Conservation (phyloP, 2,113 vertebrate species). For the Gulo gulo region DNA sequence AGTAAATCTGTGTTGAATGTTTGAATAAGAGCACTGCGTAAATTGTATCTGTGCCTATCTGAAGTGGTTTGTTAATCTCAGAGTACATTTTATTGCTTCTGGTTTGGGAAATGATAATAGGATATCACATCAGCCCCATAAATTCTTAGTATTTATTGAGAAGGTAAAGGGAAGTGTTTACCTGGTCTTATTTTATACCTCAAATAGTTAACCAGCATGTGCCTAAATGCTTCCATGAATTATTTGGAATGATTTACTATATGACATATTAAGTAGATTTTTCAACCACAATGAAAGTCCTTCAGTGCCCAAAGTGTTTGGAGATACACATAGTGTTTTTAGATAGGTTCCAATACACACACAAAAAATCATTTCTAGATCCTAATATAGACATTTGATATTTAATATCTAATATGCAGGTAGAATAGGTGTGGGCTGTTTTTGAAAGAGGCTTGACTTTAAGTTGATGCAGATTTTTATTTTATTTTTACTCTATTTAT, state of each 20-base stretch:
- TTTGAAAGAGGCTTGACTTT: slow-evolving; percentile 1
- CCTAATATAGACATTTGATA: neutral
- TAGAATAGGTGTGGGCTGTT: neutral
- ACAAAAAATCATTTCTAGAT: neutral
- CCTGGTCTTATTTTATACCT: neutral
- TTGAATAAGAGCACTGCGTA: neutral
- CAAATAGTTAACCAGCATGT: neutral
- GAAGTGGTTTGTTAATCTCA: neutral
- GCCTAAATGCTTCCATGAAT: neutral
- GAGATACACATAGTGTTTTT: neutral
- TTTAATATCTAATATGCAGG: neutral
- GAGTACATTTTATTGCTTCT: neutral
- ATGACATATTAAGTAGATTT: neutral
- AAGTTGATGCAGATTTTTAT: neutral
- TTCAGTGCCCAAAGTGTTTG: neutral
- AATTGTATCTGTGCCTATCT: neutral
- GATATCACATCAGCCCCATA: neutral
- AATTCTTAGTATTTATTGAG: slow-evolving; percentile 25
- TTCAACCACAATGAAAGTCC: neutral
- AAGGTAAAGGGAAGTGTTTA: neutral
- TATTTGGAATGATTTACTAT: neutral
- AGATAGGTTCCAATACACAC: neutral
- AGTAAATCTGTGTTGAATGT: neutral
- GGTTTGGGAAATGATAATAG: neutral
- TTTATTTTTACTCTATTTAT: slow-evolving; percentile 36